Percentiles rank a stretch among this genome's conserved stretches.
These are phyloP conservation scores for Cacatua alba DNA, from an alignment of 2,113 vertebrate species.

Conservation along the genomic window DNA sequence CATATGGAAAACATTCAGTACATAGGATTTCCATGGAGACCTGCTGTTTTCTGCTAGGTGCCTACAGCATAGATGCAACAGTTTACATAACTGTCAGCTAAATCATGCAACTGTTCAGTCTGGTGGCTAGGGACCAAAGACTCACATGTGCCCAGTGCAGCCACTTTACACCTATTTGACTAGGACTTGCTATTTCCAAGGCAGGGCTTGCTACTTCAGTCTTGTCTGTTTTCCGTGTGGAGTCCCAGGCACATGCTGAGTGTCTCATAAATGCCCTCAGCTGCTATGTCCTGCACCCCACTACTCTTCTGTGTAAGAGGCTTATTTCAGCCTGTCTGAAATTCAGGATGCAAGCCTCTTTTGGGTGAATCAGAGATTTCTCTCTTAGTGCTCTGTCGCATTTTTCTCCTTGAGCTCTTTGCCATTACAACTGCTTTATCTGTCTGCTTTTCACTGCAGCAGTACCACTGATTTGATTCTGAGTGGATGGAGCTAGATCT, in stretches of 20 bases:
- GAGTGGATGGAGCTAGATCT: background rate
- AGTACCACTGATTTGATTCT: background rate
- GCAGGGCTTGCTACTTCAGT: background rate
- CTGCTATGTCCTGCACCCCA: background rate
- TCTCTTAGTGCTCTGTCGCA: background rate
- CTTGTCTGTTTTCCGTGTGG: background rate
- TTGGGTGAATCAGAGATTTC: background rate
- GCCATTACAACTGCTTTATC: background rate
- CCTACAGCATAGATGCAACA: background rate
- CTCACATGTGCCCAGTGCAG: background rate
- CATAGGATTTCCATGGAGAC: background rate
- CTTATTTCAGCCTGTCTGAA: background rate
- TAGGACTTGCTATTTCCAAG: background rate
- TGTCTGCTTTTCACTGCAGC: conserved; percentile 8
- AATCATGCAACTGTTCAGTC: background rate
- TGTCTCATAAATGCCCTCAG: background rate
- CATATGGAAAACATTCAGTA: background rate
- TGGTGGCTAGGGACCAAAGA: background rate
- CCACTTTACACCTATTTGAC: background rate
- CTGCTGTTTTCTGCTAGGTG: background rate
- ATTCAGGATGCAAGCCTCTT: background rate
- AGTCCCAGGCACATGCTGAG: background rate
- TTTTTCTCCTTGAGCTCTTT: background rate
- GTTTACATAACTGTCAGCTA: background rate
- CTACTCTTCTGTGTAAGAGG: background rate